Base-by-base conservation (phyloP, 2,888 invertebrate species). In the Andrena bucephala region DNA sequence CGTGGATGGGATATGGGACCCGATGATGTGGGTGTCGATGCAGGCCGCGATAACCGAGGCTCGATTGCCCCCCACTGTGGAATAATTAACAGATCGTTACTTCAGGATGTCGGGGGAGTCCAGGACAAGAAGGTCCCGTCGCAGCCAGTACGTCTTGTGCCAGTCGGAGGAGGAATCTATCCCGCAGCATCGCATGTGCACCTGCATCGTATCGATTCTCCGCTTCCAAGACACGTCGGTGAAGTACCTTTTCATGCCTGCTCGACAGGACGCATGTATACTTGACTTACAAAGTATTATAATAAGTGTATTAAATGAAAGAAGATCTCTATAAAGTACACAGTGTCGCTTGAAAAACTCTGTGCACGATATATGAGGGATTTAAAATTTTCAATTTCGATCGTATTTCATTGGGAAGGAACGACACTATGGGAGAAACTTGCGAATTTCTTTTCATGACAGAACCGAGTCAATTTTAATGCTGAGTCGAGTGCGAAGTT, bases 131-230 rank as follows among this genome's bases (percentile, higher is more conserved):
- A 94, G 93, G 77, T 95, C 95, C 90, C 95, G 94, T 84, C 94
- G 95, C 81, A 96, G 94, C 96, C 96, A 96, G 48, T 95, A 94
- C 29, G 95, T 94, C 89, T 95, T 94, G 90, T 95, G 95, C 96
- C 96, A 96, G 68, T 85, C 83, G 60, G 74, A 83, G 52, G 95
- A 95, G 66, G 92, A 92, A 77, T 95, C 95, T 1, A 95, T 95
- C 13, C 96, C 96, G 86, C 96, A 96, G 88, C 96, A 96, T 87
- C 95, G 94, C 77, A 95, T 89, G 59, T 89, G 88, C 63, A 93
- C 95, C 94, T 96, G 96, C 94, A 96, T 95, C 10, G 94, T 95
- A 89, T 96, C 96, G 84, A 96, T 93, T 3, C 95, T 93, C 29
- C 92, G 93, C 89, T 96, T 96, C 95, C 96, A 96, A 20, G 94